Percentiles rank a stretch among this genome's conserved stretches.
These are phyloP conservation scores for human (Homo sapiens) DNA, from an alignment of 2,113 vertebrate genomes.

Conservation along the genomic window GRCh38 chr12:14094001-14094500, in stretches of 20 bases:
- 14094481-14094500: neutral
- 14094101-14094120: neutral
- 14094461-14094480: neutral
- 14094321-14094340: neutral
- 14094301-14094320: neutral
- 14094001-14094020: neutral
- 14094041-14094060: neutral
- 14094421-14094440: neutral
- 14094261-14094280: neutral
- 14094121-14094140: neutral
- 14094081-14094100: neutral
- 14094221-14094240: neutral
- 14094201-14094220: neutral
- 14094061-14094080: neutral
- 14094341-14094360: neutral
- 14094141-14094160: neutral
- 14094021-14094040: too few species aligned
- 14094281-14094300: neutral
- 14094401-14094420: neutral
- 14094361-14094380: neutral
- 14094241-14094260: neutral
- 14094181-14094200: neutral
- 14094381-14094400: neutral
- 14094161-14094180: neutral
- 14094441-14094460: neutral